Base-by-base conservation (phyloP, 2,113 vertebrate genomes). In the Glaucidium brasilianum region DNA sequence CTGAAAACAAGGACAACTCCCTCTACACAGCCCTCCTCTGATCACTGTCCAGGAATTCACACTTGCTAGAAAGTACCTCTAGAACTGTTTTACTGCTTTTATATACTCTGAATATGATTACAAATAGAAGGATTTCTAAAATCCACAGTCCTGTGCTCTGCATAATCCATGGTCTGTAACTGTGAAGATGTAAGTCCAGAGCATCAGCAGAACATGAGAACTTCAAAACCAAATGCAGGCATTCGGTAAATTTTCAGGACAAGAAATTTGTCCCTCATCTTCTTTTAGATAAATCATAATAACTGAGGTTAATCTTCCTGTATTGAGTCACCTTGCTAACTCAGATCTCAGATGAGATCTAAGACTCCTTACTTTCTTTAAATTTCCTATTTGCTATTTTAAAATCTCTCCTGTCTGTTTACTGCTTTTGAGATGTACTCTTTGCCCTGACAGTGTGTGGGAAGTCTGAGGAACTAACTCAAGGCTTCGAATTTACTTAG, bases 361-460 rank as follows among this genome's bases (percentile, higher is more conserved):
- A 37, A 85, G 39, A 72, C 19, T 75, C 76, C 18, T 6, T 53
- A 10, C 30, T 69, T 76, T 55, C 37, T 93, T 67, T 60, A 56
- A 59, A 81, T 92, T 94, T 90, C 25, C 27, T 76, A n/a, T 63
- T 85, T 90, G n/a, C 50, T 93, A 39, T 85, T 94, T 85, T 64
- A 53, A 91, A 90, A 53, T 72, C 2, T 68, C 22, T 76, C 21
- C 49, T 60, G 56, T 95, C 35, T 79, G 6, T 76, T 97, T 93
- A 56, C 35, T 62, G 58, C 16, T 73, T 93, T 94, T 84, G 53
- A 92, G 32, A 68, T 45, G 13, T 37, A 53, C 53, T 85, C 25
- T 80, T 56, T 92, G 49, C 15, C 21, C 58, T 88, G 67, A 69
- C 13, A 90, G 53, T 21, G 22, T 50, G 63, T 94, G 79, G 63